Percentiles rank a stretch among this genome's conserved stretches.
These are phyloP conservation scores for Fopius arisanus DNA, from an alignment of 1,140 invertebrate species.

Conservation along the genomic window DNA sequence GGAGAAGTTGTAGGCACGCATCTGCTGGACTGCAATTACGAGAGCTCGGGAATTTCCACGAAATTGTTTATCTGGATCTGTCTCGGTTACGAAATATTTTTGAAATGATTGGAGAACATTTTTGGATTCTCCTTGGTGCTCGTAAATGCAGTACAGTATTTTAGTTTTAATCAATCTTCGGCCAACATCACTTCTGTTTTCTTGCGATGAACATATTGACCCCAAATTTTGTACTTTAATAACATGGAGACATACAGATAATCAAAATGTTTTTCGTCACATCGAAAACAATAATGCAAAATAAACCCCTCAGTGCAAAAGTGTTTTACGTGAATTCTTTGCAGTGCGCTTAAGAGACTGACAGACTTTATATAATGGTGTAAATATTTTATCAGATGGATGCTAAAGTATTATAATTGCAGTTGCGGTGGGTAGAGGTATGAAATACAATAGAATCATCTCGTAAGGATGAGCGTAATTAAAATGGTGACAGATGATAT, in stretches of 20 bases:
- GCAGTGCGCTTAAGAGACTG: conserved; percentile 15
- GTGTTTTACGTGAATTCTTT: conserved; percentile 9
- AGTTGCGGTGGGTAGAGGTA: not conserved
- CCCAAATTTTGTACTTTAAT: conserved; percentile 31
- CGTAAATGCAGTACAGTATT: not conserved
- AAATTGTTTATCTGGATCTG: too few relatives aligned
- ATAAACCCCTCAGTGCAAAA: not conserved
- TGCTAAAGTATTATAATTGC: not conserved
- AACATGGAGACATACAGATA: not conserved
- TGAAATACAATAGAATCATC: not conserved
- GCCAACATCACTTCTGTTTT: conserved; percentile 5
- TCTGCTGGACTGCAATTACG: not conserved
- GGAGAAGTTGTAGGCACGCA: conserved; percentile 33
- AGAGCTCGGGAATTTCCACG: not conserved
- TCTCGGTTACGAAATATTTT: too few relatives aligned
- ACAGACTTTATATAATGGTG: conserved; percentile 2
- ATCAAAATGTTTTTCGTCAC: conserved; percentile 18
- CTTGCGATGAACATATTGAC: not conserved
- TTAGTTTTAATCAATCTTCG: conserved; percentile 11
- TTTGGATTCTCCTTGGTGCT: too few relatives aligned
- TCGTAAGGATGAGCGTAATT: not conserved
- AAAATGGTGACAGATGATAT: not conserved
- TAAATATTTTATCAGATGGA: conserved; percentile 2
- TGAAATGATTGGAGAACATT: too few relatives aligned
- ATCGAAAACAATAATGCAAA: conserved; percentile 3